These are phyloP conservation scores for Hystrix brachyura DNA, from an alignment of 2,113 vertebrate genomes.

Conservation along the genomic window DNA sequence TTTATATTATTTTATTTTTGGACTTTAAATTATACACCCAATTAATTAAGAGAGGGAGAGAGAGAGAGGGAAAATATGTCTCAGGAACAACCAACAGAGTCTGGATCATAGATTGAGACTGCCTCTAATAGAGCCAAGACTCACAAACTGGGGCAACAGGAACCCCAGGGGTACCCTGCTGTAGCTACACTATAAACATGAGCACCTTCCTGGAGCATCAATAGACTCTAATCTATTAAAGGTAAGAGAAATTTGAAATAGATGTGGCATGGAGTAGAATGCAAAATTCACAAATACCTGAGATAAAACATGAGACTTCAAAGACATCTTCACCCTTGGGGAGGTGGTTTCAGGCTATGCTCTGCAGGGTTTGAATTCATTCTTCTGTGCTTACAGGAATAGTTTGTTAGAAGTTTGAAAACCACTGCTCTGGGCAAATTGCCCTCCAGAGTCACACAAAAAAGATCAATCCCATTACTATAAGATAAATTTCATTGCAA, in stretches of 20 bases:
- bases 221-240: background rate
- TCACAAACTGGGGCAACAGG: background rate
- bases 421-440: constrained; percentile 55
- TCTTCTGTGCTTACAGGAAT: background rate
- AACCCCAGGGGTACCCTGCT: background rate
- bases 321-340: constrained; percentile 27
- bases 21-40: background rate
- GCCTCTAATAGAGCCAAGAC: background rate
- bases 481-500: constrained; percentile 65
- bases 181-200: background rate
- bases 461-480: constrained; percentile 41
- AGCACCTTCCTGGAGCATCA: background rate
- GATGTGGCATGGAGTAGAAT: background rate
- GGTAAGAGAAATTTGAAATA: background rate
- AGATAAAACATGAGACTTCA: constrained; percentile 59
- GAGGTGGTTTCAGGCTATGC: background rate
- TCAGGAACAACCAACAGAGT: background rate
- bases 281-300: constrained; percentile 1
- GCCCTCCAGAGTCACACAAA: constrained; percentile 34
- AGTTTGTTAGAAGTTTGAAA: constrained; percentile 68
- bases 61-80: background rate
- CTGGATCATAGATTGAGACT: background rate
- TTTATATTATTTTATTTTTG: background rate
- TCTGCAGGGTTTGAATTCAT: background rate
- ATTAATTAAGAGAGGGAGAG: background rate